These are phyloP conservation scores for Orthonychiurus folsomi DNA, from an alignment of 2,888 invertebrate genomes.

Conservation along the genomic window DNA sequence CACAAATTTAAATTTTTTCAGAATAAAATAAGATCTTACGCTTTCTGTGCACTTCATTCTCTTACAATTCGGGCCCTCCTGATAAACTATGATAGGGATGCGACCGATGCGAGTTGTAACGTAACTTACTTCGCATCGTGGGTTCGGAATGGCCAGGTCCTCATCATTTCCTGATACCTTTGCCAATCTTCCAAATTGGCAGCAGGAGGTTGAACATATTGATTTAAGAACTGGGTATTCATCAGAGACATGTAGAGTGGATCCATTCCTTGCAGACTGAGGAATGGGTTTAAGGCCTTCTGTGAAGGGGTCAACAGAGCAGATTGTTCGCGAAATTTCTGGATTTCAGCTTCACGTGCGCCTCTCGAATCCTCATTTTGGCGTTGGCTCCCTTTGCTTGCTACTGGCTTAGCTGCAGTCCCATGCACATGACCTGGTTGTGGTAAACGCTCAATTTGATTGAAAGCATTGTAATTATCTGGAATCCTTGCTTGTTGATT, in stretches of 20 bases:
- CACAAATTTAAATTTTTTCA: no score
- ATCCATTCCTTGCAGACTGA: not conserved
- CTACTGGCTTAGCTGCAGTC: not conserved
- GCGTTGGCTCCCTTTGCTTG: not conserved
- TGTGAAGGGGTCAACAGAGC: not conserved
- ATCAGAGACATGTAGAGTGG: not conserved
- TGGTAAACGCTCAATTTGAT: not conserved
- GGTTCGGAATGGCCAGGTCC: not conserved
- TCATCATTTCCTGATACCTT: not conserved
- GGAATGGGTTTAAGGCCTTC: not conserved
- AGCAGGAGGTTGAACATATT: not conserved
- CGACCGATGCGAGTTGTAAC: no score
- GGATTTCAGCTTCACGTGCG: not conserved
- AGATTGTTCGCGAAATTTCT: not conserved
- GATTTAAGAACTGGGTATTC: not conserved
- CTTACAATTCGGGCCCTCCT: no score
- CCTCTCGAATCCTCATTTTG: not conserved
- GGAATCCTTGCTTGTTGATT: not conserved
- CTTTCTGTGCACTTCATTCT: no score
- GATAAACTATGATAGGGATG: no score
- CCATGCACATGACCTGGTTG: slow-evolving; percentile 6
- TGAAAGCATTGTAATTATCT: not conserved
- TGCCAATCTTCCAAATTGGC: not conserved
- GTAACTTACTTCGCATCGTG: no score
- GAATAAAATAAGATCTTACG: no score